phyloP scores from a whole-genome alignment of 2,113 vertebrate species.

The Pomatostomus ruficeps region DNA sequence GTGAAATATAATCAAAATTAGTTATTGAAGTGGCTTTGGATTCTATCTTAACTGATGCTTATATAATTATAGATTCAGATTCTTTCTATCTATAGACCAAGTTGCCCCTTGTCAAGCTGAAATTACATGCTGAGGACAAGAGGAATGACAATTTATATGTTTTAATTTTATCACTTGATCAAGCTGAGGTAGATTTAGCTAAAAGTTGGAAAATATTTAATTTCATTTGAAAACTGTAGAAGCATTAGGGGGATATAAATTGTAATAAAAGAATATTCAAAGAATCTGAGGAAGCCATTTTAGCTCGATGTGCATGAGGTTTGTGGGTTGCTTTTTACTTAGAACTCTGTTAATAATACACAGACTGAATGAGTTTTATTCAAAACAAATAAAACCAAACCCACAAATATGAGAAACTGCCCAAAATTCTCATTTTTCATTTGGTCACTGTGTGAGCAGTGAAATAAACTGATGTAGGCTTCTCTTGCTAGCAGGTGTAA shows the following conservation, averaged over 20 bases:
- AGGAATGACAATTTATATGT: background rate
- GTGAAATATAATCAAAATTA: background rate
- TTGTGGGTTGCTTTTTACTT: background rate
- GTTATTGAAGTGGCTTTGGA: background rate
- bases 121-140: background rate
- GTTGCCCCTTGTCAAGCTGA: background rate
- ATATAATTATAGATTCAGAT: background rate
- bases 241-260: background rate
- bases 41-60: background rate
- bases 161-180: background rate
- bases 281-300: background rate
- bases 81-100: background rate
- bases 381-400: background rate
- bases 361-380: background rate
- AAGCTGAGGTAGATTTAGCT: background rate
- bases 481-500: background rate
- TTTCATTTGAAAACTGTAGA: background rate
- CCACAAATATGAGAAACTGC: background rate
- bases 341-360: background rate
- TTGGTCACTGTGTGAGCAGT: background rate
- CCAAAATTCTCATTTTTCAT: background rate
- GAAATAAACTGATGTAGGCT: background rate
- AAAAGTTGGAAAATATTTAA: background rate
- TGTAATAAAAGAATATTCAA: background rate
- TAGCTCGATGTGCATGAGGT: background rate